Conservation (phyloP, 2,888 invertebrate species). For the Drosophila mimica region DNA sequence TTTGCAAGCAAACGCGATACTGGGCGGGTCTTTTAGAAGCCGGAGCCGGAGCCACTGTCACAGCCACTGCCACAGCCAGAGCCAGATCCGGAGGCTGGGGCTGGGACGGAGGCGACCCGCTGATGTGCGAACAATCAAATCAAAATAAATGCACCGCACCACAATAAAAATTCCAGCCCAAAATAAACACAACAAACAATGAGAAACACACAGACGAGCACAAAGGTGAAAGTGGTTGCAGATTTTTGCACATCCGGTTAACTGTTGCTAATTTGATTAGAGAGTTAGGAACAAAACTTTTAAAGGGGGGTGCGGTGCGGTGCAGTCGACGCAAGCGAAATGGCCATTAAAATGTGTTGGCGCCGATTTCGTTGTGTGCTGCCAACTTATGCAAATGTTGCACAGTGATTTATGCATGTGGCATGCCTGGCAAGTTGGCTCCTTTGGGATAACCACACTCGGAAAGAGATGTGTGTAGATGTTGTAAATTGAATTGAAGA, state of each 20-base stretch:
- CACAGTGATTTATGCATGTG: slow-evolving; percentile 60
- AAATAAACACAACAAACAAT: slow-evolving; percentile 57
- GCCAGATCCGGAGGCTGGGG: slow-evolving; percentile 1
- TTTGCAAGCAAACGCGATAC: slow-evolving; percentile 63
- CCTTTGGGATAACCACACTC: slow-evolving; percentile 52
- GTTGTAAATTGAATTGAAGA: slow-evolving; percentile 55
- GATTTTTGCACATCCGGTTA: slow-evolving; percentile 76
- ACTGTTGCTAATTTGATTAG: slow-evolving; percentile 84
- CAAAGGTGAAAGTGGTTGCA: slow-evolving; percentile 53
- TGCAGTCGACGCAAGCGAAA: slow-evolving; percentile 22
- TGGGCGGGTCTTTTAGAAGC: slow-evolving; percentile 35
- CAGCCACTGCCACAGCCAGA: neutral
- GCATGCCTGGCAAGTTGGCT: slow-evolving; percentile 39
- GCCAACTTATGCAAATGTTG: slow-evolving; percentile 74
- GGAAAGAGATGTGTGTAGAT: slow-evolving; percentile 6
- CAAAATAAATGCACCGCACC: slow-evolving; percentile 73
- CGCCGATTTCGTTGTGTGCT: slow-evolving; percentile 53
- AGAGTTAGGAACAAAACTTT: slow-evolving; percentile 52
- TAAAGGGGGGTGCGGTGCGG: neutral
- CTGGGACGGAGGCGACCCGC: slow-evolving; percentile 49
- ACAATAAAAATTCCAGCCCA: slow-evolving; percentile 47
- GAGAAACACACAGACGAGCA: slow-evolving; percentile 14
- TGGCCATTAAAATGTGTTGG: slow-evolving; percentile 51
- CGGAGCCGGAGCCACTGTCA: slow-evolving; percentile 1
- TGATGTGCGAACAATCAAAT: slow-evolving; percentile 76